Conservation (phyloP, 1,140 invertebrate species). For the Lepidotrigona ventralis region DNA sequence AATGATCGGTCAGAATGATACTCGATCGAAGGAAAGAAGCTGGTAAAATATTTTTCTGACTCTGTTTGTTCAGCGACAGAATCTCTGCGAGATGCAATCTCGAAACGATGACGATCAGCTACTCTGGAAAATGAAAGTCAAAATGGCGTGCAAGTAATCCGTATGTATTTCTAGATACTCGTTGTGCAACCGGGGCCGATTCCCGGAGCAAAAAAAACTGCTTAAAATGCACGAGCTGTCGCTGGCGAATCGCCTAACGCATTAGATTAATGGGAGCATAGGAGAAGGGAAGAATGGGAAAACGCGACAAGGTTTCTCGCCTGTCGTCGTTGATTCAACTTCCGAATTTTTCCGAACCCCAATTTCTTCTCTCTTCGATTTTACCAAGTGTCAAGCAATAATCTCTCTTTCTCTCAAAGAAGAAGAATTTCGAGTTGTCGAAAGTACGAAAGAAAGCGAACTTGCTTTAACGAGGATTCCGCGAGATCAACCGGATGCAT, state of each 20-base stretch:
- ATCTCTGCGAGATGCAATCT: background rate
- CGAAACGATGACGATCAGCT: background rate
- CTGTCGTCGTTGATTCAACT: too few species aligned
- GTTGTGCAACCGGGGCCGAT: constrained; percentile 11
- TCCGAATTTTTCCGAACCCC: too few species aligned
- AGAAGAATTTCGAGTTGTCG: background rate
- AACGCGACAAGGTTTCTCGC: too few species aligned
- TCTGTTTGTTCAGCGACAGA: background rate
- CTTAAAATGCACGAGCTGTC: constrained; percentile 25
- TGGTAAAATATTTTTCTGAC: background rate
- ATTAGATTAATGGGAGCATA: background rate
- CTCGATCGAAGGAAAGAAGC: too few species aligned
- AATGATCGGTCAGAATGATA: too few species aligned
- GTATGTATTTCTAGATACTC: constrained; percentile 22
- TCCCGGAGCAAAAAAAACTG: background rate
- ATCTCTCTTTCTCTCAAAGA: background rate
- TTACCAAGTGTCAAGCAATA: too few species aligned
- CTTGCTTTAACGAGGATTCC: constrained; percentile 51
- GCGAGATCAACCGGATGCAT: constrained; percentile 6
- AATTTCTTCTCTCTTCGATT: too few species aligned
- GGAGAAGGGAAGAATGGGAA: too few species aligned
- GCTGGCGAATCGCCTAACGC: background rate
- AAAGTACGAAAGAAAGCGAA: background rate
- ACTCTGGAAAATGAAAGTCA: background rate
- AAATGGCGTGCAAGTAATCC: constrained; percentile 3